Percentiles rank a stretch among this genome's conserved stretches.
Evolutionary conservation across 2,888 invertebrate genomes (phyloP).

Genomic region (Alloscopus bannaensis): DNA sequence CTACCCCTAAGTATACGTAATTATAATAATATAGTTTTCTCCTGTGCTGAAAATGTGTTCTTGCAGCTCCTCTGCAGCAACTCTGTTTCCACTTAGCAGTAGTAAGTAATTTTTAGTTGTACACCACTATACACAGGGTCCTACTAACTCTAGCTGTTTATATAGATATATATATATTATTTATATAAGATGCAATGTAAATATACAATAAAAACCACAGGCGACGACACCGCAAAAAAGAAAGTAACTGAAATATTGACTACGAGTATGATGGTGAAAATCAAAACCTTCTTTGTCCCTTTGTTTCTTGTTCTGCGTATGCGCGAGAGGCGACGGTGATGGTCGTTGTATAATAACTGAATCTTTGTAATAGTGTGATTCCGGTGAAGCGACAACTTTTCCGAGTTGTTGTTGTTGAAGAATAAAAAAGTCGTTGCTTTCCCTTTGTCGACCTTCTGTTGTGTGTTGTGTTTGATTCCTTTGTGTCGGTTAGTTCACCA

Average conservation of each 20-base stretch:
- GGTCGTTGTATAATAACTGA: slow-evolving; percentile 15
- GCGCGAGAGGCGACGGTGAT: slow-evolving; percentile 28
- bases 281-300: slow-evolving; percentile 2
- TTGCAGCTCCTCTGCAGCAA: background rate
- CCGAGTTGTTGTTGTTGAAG: slow-evolving; percentile 20
- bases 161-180: slow-evolving; percentile 22
- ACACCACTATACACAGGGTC: too few relatives aligned
- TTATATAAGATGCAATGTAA: slow-evolving; percentile 52
- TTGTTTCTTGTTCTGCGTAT: slow-evolving; percentile 14
- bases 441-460: background rate
- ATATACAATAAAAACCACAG: slow-evolving; percentile 60
- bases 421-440: background rate
- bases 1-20: slow-evolving; percentile 7
- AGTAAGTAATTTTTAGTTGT: too few relatives aligned
- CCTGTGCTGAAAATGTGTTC: background rate
- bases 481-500: background rate
- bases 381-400: too few relatives aligned
- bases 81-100: slow-evolving; percentile 3
- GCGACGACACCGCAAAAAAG: slow-evolving; percentile 52
- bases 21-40: background rate
- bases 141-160: too few relatives aligned
- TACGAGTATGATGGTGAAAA: slow-evolving; percentile 59
- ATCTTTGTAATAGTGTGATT: too few relatives aligned
- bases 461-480: background rate
- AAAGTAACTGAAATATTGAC: slow-evolving; percentile 57